Evolutionary conservation across 1,140 invertebrate species (phyloP).

Genomic region (Neuroterus valhalla): DNA sequence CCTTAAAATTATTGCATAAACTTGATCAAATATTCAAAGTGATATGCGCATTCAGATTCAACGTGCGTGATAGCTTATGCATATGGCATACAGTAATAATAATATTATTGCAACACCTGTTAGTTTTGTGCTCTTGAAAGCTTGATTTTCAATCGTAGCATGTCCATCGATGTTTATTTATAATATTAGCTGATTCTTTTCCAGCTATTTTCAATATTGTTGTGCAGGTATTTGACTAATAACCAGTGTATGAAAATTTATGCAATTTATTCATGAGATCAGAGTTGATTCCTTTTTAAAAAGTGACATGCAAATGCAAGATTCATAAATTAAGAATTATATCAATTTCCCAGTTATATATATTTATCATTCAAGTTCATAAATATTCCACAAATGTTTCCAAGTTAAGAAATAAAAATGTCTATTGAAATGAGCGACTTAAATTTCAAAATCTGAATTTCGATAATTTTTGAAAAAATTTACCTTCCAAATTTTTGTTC

Average conservation of each 20-base stretch:
- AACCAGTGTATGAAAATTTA: slow-evolving; percentile 11
- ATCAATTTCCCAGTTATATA: no score
- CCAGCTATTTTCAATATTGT: not conserved
- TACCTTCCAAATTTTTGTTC: no score
- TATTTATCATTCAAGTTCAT: no score
- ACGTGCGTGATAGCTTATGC: not conserved
- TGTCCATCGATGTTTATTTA: no score
- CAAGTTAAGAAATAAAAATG: no score
- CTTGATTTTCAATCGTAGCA: not conserved
- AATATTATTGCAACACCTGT: not conserved
- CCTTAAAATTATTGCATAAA: not conserved
- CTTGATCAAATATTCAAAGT: not conserved
- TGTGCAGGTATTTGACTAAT: not conserved
- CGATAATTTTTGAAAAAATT: no score
- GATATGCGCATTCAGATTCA: not conserved
- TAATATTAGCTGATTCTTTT: not conserved
- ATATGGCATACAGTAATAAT: not conserved
- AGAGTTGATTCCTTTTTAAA: no score
- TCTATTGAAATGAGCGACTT: no score
- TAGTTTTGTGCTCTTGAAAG: not conserved
- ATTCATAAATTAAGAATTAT: no score
- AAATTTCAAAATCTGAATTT: no score
- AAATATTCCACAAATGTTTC: no score
- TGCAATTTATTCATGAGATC: not conserved
- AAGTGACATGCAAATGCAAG: no score